A percentile compares a stretch with the other conserved stretches of the same genome.
phyloP scores from a whole-genome alignment of 2,797 vertebrate species.

The Mionectes olivaceus region DNA sequence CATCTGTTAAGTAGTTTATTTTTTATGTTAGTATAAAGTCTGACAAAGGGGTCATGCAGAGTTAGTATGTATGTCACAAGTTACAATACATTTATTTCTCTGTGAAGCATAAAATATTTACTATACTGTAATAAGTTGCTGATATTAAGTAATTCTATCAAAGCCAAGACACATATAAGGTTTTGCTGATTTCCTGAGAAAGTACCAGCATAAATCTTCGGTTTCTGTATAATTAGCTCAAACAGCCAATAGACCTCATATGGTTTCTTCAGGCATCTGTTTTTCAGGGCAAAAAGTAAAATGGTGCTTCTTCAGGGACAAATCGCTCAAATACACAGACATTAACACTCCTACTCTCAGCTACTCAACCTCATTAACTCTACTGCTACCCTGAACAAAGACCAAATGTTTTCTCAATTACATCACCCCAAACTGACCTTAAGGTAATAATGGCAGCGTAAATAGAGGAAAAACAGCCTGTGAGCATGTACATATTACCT shows the following conservation, averaged over 20 bases:
- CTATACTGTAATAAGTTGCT: not conserved
- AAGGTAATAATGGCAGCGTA: not conserved
- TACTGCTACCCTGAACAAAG: not conserved
- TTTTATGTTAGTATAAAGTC: conserved; percentile 37
- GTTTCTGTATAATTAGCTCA: not conserved
- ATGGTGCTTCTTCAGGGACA: not conserved
- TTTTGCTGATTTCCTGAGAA: conserved; percentile 8
- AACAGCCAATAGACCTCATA: not conserved
- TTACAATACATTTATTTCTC: conserved; percentile 26
- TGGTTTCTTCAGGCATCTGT: not conserved
- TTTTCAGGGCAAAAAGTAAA: not conserved
- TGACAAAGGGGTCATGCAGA: conserved; percentile 27
- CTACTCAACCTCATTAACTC: not conserved
- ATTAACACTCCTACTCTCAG: not conserved
- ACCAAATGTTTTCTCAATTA: not conserved
- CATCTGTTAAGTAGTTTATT: conserved; percentile 57
- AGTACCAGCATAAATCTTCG: not conserved
- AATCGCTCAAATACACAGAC: not conserved
- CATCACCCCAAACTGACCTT: not conserved
- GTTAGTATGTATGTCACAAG: not conserved
- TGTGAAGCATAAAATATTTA: conserved; percentile 54
- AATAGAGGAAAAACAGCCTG: not conserved
- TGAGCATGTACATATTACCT: not conserved
- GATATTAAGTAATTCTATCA: conserved; percentile 64
- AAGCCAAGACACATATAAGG: not conserved